phyloP scores from a whole-genome alignment of 2,888 invertebrate genomes.

The Eudemis profundana region DNA sequence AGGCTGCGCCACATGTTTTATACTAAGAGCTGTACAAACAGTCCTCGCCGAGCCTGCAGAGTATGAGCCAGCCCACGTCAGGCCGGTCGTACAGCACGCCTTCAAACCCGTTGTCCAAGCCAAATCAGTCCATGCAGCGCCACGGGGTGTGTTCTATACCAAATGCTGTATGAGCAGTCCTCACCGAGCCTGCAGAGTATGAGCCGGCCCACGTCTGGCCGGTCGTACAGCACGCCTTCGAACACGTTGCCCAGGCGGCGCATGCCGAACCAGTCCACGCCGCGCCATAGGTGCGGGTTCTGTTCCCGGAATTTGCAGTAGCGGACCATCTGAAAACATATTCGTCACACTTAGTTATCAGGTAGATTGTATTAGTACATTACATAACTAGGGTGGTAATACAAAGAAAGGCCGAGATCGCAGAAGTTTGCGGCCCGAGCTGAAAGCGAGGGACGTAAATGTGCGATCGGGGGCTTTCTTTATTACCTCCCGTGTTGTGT shows the following conservation, averaged over 20 bases:
- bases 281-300: slow-evolving; percentile 88
- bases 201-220: slow-evolving; percentile 86
- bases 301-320: slow-evolving; percentile 90
- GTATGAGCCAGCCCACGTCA: slow-evolving; percentile 87
- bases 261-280: slow-evolving; percentile 87
- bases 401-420: too few relatives aligned
- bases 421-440: too few relatives aligned
- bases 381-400: too few relatives aligned
- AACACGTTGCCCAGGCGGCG: slow-evolving; percentile 86
- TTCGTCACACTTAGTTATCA: too few relatives aligned
- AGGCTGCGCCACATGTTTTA: slow-evolving; percentile 89
- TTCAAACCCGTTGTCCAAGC: slow-evolving; percentile 87
- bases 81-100: slow-evolving; percentile 84
- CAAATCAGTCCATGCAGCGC: slow-evolving; percentile 87
- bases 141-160: too few relatives aligned
- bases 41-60: slow-evolving; percentile 87
- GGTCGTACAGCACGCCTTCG: slow-evolving; percentile 85
- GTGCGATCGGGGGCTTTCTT: too few relatives aligned
- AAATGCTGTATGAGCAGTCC: slow-evolving; percentile 40
- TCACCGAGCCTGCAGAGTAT: slow-evolving; percentile 89
- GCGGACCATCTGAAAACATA: slow-evolving; percentile 87
- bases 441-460: too few relatives aligned
- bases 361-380: too few relatives aligned
- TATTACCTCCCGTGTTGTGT: too few relatives aligned
- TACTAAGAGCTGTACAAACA: too few relatives aligned